Evolutionary conservation across 2,888 invertebrate species (phyloP).

Genomic region (Strigamia maritima): DNA sequence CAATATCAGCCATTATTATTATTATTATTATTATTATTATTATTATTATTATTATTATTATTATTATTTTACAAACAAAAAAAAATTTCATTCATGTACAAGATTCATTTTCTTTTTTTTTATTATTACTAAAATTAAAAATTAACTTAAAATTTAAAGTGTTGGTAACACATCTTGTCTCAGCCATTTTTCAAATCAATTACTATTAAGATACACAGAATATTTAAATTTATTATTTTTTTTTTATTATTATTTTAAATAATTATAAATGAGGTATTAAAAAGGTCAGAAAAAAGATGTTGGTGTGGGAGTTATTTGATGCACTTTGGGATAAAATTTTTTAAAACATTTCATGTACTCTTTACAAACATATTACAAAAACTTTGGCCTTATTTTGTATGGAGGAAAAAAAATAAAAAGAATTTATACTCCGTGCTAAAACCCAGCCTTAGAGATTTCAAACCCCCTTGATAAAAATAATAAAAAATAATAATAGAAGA

Average conservation of each 20-base stretch:
- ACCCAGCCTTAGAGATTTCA: constrained; percentile 4
- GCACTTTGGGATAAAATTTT: constrained; percentile 5
- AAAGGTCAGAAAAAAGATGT: neutral
- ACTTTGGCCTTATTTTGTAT: constrained; percentile 21
- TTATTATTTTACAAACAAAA: too few relatives aligned
- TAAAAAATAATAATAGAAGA: neutral
- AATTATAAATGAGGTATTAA: constrained; percentile 7
- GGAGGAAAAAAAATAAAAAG: neutral
- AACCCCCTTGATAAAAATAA: neutral
- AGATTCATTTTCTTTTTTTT: too few relatives aligned
- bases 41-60: too few relatives aligned
- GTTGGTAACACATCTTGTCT: neutral
- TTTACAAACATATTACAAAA: constrained; percentile 22
- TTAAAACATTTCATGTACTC: constrained; percentile 6
- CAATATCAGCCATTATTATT: too few relatives aligned
- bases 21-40: too few relatives aligned
- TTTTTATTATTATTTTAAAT: neutral
- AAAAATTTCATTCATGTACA: too few relatives aligned
- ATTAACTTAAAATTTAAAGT: neutral
- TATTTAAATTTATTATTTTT: neutral
- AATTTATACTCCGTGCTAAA: constrained; percentile 31
- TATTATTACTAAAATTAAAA: neutral
- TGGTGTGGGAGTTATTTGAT: neutral
- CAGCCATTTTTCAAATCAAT: constrained; percentile 20
- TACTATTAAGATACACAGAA: neutral